Base-by-base conservation (phyloP, 2,888 invertebrate species). In the Choreutis nemorana region DNA sequence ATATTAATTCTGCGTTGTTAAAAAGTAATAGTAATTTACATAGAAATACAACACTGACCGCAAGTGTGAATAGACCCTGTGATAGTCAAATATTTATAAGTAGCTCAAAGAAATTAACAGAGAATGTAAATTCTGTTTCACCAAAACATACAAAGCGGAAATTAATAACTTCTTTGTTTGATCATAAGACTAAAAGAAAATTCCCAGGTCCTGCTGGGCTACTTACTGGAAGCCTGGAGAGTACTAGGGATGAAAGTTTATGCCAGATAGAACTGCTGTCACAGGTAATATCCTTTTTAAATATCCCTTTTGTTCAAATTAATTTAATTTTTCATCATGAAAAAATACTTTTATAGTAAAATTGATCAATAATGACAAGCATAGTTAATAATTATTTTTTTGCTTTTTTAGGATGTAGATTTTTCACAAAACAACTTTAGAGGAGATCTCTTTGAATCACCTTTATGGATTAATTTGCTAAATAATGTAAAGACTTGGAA, bases 131-230 rank as follows among this genome's bases (percentile, higher is more conserved):
- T 9, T 6, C 12, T 4, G 12, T 42, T 1, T 60, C 63, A 22
- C 59, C 61, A 6, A 70, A 67, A 36, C 61, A 70, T 29, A 50
- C 48, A 16, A 78, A 75, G 43, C 50, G 73, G 37, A 73, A 67
- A 54, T 62, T 75, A 4, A 65, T 78, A 12, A 55, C 64, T 43
- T 62, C 65, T 15, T 60, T 63, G 41, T 78, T 78, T 43, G 58
- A 73, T 46, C 60, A 64, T 23, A 64, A 62, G 40, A 66, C 45
- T 26, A 75, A 78, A 44, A 57, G 78, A 39, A 78, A 77, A 36
- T 78, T 78, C 35, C 78, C 78, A 9, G 78, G 78, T 0, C 78
- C 78, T 11, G 78, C 78, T 24, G 78, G 78, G 1, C 41, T 78
- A 9, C 46, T 78, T n/a, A 58, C 56, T 31, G 62, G 65, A 13